These are phyloP conservation scores for Dexiosoma caninum DNA, from an alignment of 2,888 invertebrate species.

Conservation along the genomic window DNA sequence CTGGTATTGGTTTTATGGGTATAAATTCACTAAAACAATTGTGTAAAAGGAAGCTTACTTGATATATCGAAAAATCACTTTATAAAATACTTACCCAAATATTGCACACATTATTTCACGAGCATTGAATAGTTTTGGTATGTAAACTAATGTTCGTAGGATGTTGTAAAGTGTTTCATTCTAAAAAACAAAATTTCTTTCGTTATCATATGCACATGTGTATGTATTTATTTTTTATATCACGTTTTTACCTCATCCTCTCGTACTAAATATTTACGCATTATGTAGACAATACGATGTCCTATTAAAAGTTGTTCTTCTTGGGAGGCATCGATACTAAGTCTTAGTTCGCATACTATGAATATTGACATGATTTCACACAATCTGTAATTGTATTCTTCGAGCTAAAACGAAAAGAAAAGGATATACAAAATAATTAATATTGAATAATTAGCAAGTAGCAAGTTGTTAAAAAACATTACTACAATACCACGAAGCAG, in stretches of 20 bases:
- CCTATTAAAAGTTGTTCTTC: slow-evolving; percentile 63
- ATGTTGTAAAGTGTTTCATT: slow-evolving; percentile 45
- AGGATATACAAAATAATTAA: too few relatives aligned
- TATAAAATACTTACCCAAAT: slow-evolving; percentile 65
- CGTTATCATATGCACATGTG: not conserved
- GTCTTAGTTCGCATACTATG: slow-evolving; percentile 69
- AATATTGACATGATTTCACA: slow-evolving; percentile 69
- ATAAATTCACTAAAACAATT: slow-evolving; percentile 47
- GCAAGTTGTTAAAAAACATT: too few relatives aligned
- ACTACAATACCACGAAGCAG: too few relatives aligned
- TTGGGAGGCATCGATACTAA: slow-evolving; percentile 64
- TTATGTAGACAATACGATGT: slow-evolving; percentile 66
- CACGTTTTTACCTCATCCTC: slow-evolving; percentile 52
- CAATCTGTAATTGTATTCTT: slow-evolving; percentile 66
- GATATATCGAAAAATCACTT: not conserved
- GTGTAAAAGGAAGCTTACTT: not conserved
- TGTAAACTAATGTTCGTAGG: slow-evolving; percentile 63
- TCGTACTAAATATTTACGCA: slow-evolving; percentile 65
- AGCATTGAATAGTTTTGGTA: slow-evolving; percentile 70
- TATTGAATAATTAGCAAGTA: too few relatives aligned
- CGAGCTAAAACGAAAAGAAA: slow-evolving; percentile 50
- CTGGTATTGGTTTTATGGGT: slow-evolving; percentile 20
- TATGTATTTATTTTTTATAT: not conserved
- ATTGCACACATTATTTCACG: slow-evolving; percentile 67
- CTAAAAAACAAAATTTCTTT: slow-evolving; percentile 3